These are phyloP conservation scores for Lochmaea capreae DNA, from an alignment of 2,888 invertebrate genomes.

Conservation along the genomic window DNA sequence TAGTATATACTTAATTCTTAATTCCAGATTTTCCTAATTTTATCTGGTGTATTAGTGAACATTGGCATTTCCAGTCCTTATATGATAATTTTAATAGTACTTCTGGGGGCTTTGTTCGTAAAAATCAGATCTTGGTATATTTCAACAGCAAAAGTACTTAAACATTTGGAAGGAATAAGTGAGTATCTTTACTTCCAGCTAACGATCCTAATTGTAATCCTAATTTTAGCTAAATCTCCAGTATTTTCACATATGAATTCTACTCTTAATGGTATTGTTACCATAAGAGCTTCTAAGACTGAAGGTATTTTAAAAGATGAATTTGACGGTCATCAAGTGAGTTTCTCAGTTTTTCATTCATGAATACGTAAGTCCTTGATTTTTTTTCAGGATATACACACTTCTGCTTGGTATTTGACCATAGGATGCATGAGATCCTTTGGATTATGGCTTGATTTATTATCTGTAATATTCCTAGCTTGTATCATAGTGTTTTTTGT, in stretches of 20 bases:
- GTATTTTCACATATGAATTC: slow-evolving; percentile 51
- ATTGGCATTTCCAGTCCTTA: slow-evolving; percentile 76
- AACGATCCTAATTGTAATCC: neutral
- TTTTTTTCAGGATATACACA: slow-evolving; percentile 66
- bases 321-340: slow-evolving; percentile 52
- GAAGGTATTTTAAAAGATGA: slow-evolving; percentile 46
- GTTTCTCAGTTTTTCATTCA: neutral
- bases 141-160: slow-evolving; percentile 77
- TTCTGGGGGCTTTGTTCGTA: slow-evolving; percentile 74
- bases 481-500: slow-evolving; percentile 73
- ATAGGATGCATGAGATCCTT: slow-evolving; percentile 73
- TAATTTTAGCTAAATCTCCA: slow-evolving; percentile 52
- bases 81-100: slow-evolving; percentile 71
- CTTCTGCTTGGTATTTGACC: slow-evolving; percentile 73
- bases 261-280: slow-evolving; percentile 48
- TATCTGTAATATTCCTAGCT: slow-evolving; percentile 72
- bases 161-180: slow-evolving; percentile 71
- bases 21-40: slow-evolving; percentile 74
- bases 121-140: slow-evolving; percentile 75
- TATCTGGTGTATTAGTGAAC: slow-evolving; percentile 77
- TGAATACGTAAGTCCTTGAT: neutral
- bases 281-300: slow-evolving; percentile 48
- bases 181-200: slow-evolving; percentile 45
- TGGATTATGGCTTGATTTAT: slow-evolving; percentile 74
- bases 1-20: too few species aligned